phyloP scores from a whole-genome alignment of 2,113 vertebrate species.

The Odontesthes bonariensis region DNA sequence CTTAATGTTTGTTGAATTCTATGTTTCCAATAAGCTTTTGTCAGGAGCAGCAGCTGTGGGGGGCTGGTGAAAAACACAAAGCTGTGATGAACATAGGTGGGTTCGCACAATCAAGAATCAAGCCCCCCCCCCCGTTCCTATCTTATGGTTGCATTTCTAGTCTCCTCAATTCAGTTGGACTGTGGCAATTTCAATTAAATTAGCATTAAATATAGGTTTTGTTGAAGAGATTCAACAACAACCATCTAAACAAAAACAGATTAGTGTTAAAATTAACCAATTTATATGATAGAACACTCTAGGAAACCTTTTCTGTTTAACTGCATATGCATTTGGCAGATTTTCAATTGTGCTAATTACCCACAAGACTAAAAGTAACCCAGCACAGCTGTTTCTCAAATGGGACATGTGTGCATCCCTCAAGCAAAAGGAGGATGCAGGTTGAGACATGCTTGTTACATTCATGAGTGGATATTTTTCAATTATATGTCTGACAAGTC shows the following conservation, averaged over 20 bases:
- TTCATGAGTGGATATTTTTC: conserved; percentile 10
- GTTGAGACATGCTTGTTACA: conserved; percentile 15
- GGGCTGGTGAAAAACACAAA: conserved; percentile 36
- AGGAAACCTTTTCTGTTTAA: conserved; percentile 7
- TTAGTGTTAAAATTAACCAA: background rate
- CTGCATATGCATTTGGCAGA: conserved; percentile 14
- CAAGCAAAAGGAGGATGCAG: conserved; percentile 11
- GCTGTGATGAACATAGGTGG: conserved; percentile 29
- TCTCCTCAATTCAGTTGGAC: conserved; percentile 34
- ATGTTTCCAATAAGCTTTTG: conserved; percentile 37
- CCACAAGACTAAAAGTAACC: conserved; percentile 38
- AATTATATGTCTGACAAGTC: conserved; percentile 9
- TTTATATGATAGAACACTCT: conserved; percentile 31
- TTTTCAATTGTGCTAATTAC: conserved; percentile 44
- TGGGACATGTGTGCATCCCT: conserved; percentile 38
- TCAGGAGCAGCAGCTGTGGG: conserved; percentile 17
- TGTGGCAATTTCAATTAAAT: conserved; percentile 43
- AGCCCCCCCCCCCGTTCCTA: conserved; percentile 11
- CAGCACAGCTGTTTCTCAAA: conserved; percentile 55
- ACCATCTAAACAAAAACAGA: background rate
- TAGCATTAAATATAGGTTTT: conserved; percentile 46
- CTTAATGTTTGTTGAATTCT: background rate
- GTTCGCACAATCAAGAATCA: conserved; percentile 30
- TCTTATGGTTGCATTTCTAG: background rate
- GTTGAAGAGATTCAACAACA: background rate